phyloP scores from a whole-genome alignment of 2,797 vertebrate genomes.

The Falco biarmicus region DNA sequence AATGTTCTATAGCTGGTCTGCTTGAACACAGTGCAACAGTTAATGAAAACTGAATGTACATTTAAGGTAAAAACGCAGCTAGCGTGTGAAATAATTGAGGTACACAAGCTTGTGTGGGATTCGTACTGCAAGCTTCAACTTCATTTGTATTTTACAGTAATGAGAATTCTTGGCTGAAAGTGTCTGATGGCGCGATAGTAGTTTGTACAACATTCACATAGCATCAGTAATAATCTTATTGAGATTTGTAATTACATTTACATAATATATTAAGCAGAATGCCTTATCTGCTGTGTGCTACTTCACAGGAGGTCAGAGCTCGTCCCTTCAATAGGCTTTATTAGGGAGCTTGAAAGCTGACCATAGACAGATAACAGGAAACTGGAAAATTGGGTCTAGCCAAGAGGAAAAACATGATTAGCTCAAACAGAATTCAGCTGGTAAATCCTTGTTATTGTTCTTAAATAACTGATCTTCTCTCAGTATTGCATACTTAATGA shows the following conservation, averaged over 20 bases:
- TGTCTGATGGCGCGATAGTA: not conserved
- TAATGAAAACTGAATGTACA: not conserved
- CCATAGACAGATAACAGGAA: not conserved
- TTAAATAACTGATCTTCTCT: not conserved
- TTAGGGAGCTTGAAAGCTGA: not conserved
- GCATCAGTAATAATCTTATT: not conserved
- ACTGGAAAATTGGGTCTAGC: not conserved
- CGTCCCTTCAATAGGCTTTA: not conserved
- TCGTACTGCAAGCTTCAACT: not conserved
- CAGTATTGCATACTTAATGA: not conserved
- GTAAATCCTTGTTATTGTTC: not conserved
- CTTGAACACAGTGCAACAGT: not conserved
- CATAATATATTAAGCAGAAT: not conserved
- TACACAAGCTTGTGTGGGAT: not conserved
- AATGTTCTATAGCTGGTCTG: not conserved
- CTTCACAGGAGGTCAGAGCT: not conserved
- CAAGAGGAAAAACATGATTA: not conserved
- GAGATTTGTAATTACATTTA: not conserved
- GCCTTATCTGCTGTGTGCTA: not conserved
- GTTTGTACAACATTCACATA: not conserved
- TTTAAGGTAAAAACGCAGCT: not conserved
- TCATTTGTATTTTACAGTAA: not conserved
- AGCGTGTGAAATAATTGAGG: not conserved
- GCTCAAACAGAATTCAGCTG: not conserved
- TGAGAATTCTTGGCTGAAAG: not conserved